phyloP scores from a whole-genome alignment of 2,888 invertebrate genomes.

The Cremastinae sp. region DNA sequence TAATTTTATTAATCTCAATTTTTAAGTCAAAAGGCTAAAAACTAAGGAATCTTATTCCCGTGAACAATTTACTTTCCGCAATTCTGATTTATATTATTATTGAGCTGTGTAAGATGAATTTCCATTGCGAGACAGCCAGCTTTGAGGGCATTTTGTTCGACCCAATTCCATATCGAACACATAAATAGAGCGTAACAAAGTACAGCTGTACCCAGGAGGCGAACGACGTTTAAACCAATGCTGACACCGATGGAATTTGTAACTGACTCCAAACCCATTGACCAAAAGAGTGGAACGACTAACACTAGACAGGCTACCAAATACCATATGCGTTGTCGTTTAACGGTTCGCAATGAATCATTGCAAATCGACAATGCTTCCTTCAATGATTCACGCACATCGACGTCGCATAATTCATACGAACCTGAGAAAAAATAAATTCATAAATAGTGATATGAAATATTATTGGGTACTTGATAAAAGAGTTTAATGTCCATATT shows the following conservation, averaged over 20 bases:
- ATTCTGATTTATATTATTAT: constrained; percentile 61
- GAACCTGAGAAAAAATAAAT: constrained; percentile 63
- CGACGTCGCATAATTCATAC: constrained; percentile 61
- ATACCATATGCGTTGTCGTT: constrained; percentile 82
- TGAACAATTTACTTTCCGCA: neutral
- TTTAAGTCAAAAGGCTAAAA: neutral
- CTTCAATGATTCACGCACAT: constrained; percentile 78
- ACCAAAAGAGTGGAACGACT: constrained; percentile 77
- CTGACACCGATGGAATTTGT: constrained; percentile 71
- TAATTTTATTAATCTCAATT: neutral
- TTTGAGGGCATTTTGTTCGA: constrained; percentile 89
- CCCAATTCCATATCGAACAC: constrained; percentile 91
- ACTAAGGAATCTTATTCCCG: neutral
- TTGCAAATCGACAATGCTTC: constrained; percentile 84
- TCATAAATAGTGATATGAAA: no score
- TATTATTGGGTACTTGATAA: no score
- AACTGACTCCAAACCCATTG: constrained; percentile 72
- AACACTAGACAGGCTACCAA: constrained; percentile 82
- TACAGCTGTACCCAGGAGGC: constrained; percentile 84
- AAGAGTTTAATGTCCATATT: no score
- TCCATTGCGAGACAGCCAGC: constrained; percentile 88
- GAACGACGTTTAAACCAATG: constrained; percentile 82
- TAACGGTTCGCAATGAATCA: constrained; percentile 81
- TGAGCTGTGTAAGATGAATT: constrained; percentile 78
- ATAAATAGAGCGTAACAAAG: constrained; percentile 87